Base-by-base conservation (phyloP, 2,888 invertebrate genomes). In the Steinernema hermaphroditum region DNA sequence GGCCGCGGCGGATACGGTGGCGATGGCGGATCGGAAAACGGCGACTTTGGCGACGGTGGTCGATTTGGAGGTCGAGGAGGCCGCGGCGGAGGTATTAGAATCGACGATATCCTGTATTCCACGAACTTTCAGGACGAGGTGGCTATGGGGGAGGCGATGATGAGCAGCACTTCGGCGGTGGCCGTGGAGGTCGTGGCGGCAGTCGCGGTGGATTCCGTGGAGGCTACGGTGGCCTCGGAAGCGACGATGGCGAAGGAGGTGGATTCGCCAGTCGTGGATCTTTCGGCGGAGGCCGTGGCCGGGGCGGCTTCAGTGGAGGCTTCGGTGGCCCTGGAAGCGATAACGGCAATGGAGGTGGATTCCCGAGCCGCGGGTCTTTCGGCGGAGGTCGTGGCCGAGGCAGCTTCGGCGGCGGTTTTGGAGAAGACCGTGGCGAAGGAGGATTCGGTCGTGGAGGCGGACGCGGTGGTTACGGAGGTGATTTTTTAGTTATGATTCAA, bases 361-460 rank as follows among this genome's bases (percentile, higher is more conserved):
- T 27, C 54, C n/a, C n/a, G n/a, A 22, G 54, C 54, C n/a, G 27
- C 27, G 49, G 49, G n/a, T n/a, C n/a, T n/a, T n/a, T n/a, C n/a
- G 6, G 37, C 37, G 37, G 37, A 37, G 37, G 37, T 8, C 37
- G 37, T 37, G 37, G 37, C 12, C 4, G 37, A 37, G 37, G 37
- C 37, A 12, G 37, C 12, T 37, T 37, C 37, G 37, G 37, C n/a
- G n/a, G n/a, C n/a, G n/a, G n/a, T n/a, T n/a, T n/a, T 41, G 71
- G 71, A 43, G 27, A 24, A 19, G n/a, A 34, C 12, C 14, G 19
- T 69, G 41, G n/a, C 22, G 27, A 22, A 4, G 6, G 37, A 4
- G 37, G 37, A 37, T n/a, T n/a, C n/a, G n/a, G n/a, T 70, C 62
- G 50, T 46, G 49, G 75, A 75, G 37, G 62, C 34, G 37, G 32